Evolutionary conservation across 2,888 invertebrate species (phyloP).

Genomic region (Noctua pronuba): DNA sequence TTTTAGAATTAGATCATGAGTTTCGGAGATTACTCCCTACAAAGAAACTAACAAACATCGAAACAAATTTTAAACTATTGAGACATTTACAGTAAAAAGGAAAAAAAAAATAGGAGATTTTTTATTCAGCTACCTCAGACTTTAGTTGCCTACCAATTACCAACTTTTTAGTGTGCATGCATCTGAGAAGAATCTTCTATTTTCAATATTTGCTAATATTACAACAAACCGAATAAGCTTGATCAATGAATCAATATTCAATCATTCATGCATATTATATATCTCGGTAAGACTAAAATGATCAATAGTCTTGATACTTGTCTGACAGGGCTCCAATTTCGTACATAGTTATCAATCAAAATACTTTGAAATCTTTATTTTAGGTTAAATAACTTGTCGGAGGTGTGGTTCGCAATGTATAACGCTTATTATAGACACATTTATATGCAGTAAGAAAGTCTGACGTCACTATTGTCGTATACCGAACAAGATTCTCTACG

Average conservation of each 20-base stretch:
- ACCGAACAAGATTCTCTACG: slow-evolving; percentile 10
- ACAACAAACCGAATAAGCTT: not conserved
- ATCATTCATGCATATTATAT: not conserved
- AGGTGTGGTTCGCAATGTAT: not conserved
- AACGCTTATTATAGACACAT: not conserved
- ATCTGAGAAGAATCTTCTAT: not conserved
- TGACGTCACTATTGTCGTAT: slow-evolving; percentile 28
- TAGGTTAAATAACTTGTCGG: not conserved
- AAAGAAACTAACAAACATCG: too few species aligned
- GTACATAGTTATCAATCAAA: not conserved
- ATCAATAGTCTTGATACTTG: not conserved
- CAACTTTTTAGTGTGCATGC: too few species aligned
- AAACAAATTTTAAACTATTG: not conserved
- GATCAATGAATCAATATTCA: too few species aligned
- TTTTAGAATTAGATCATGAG: too few species aligned
- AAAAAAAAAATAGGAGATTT: not conserved
- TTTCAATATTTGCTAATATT: not conserved
- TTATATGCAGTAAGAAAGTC: not conserved
- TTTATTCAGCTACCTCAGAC: not conserved
- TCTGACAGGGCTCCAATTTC: not conserved
- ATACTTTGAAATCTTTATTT: not conserved
- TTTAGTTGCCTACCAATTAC: not conserved
- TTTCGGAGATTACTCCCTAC: too few species aligned
- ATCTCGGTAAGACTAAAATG: not conserved
- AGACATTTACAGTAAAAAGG: not conserved